A percentile compares a stretch with the other conserved stretches of the same genome.
phyloP scores from a whole-genome alignment of 2,888 invertebrate species.

The Drosophila imparisetae region DNA sequence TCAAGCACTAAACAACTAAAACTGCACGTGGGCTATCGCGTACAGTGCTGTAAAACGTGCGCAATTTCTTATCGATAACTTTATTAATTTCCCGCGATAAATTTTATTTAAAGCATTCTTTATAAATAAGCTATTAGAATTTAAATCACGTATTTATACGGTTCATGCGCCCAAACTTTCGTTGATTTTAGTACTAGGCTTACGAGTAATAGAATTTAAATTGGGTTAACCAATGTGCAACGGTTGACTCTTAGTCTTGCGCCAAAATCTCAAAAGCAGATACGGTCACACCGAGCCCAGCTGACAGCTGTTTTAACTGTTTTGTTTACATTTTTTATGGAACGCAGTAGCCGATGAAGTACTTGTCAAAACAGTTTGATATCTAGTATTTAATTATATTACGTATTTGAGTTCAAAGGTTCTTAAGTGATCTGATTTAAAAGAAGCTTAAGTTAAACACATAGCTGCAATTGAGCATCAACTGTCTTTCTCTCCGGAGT shows the following conservation, averaged over 20 bases:
- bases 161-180: background rate
- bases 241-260: background rate
- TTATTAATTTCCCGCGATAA: background rate
- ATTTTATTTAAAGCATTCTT: background rate
- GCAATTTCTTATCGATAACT: background rate
- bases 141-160: background rate
- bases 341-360: slow-evolving; percentile 45
- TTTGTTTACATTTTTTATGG: slow-evolving; percentile 52
- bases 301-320: slow-evolving; percentile 48
- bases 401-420: background rate
- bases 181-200: background rate
- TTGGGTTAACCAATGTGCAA: slow-evolving; percentile 7
- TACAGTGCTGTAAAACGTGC: background rate
- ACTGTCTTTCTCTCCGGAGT: background rate
- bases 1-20: background rate
- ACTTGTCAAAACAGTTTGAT: slow-evolving; percentile 21
- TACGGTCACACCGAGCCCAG: slow-evolving; percentile 42
- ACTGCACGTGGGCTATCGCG: background rate
- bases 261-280: background rate
- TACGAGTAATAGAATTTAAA: background rate
- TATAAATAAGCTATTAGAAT: background rate
- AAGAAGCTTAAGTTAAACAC: background rate
- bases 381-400: slow-evolving; percentile 11
- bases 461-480: slow-evolving; percentile 1
- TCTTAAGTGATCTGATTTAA: background rate